These are phyloP conservation scores for Diorhabda elongata DNA, from an alignment of 1,140 invertebrate genomes.

Conservation along the genomic window DNA sequence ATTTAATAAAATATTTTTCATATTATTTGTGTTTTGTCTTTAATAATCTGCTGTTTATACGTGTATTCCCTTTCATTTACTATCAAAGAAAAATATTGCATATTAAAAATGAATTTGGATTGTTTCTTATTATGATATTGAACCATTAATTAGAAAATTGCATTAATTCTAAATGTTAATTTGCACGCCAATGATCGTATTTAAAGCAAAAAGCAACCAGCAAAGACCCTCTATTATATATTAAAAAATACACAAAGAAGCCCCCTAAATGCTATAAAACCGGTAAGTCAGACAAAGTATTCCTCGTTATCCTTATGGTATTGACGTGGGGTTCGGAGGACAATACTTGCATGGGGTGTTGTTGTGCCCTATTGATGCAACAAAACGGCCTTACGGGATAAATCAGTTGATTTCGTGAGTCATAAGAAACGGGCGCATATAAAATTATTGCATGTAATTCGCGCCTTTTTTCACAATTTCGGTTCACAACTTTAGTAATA, in stretches of 20 bases:
- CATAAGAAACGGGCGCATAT: constrained; percentile 7
- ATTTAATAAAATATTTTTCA: no score
- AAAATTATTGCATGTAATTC: neutral
- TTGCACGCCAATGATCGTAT: neutral
- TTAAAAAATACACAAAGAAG: constrained; percentile 17
- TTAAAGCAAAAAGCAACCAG: neutral
- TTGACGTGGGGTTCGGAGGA: constrained; percentile 3
- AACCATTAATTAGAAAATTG: no score
- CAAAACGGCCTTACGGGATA: constrained; percentile 7
- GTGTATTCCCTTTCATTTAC: no score
- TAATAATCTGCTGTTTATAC: no score
- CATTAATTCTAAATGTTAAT: neutral
- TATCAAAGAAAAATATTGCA: no score
- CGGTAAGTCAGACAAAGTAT: constrained; percentile 16
- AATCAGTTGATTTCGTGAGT: constrained; percentile 18
- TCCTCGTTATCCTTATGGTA: constrained; percentile 5
- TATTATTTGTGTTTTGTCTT: no score
- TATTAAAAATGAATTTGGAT: no score
- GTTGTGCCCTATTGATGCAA: constrained; percentile 18
- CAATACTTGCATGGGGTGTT: constrained; percentile 15
- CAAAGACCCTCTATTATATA: constrained; percentile 15
- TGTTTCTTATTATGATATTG: no score
- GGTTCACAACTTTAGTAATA: neutral
- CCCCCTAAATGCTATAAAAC: constrained; percentile 16
- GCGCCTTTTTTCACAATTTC: constrained; percentile 1